A percentile compares a stretch with the other conserved stretches of the same genome.
Evolutionary conservation across 2,113 vertebrate genomes (phyloP).

Genomic region (Dicentrarchus labrax): DNA sequence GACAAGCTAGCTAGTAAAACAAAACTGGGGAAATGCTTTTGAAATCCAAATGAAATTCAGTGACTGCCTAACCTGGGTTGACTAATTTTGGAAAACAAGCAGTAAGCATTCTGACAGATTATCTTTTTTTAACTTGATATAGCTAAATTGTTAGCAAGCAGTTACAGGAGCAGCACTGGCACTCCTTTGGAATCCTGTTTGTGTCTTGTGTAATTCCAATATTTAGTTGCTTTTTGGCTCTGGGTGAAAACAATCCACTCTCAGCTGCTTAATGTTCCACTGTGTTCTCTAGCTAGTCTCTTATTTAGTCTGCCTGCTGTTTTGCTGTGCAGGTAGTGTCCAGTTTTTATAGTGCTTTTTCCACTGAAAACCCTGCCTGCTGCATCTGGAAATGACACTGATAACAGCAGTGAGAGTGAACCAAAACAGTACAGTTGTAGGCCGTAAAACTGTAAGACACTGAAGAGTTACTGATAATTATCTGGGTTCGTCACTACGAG

Average conservation of each 20-base stretch:
- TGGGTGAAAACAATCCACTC: background rate
- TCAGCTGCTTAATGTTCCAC: background rate
- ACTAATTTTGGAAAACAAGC: too few relatives aligned
- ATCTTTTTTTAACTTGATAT: too few relatives aligned
- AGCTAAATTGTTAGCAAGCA: too few relatives aligned
- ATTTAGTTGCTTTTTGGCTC: background rate
- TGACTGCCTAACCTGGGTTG: background rate
- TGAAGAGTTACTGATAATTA: background rate
- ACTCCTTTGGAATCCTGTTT: too few relatives aligned
- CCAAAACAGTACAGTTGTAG: background rate
- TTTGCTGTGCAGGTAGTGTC: background rate
- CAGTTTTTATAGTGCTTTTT: background rate
- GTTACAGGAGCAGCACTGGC: too few relatives aligned
- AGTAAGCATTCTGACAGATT: too few relatives aligned
- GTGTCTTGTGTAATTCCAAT: too few relatives aligned
- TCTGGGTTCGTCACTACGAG: background rate
- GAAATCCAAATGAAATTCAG: background rate
- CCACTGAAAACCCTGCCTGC: too few relatives aligned
- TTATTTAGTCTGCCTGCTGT: background rate
- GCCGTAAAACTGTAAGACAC: background rate
- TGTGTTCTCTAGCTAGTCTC: background rate
- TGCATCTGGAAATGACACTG: background rate
- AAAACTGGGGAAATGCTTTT: background rate
- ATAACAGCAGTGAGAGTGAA: background rate
- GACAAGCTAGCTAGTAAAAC: background rate